Evolutionary conservation across 2,113 vertebrate genomes (phyloP).

Genomic region (Neotoma lepida): DNA sequence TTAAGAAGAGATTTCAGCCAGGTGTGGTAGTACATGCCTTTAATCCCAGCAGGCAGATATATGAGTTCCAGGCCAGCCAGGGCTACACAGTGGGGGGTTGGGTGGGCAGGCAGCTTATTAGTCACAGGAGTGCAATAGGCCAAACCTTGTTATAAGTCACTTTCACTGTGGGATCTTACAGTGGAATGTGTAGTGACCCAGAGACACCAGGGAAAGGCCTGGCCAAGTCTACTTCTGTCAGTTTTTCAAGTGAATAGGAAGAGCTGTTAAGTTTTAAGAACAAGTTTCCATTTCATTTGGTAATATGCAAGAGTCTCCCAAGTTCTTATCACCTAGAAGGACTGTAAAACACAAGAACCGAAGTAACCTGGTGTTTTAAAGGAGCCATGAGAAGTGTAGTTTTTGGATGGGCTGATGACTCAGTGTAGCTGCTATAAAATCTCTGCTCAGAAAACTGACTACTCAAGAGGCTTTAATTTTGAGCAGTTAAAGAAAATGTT

Average conservation of each 20-base stretch:
- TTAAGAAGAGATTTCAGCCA: not conserved
- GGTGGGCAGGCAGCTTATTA: not conserved
- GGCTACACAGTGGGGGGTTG: not conserved
- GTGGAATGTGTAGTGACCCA: not conserved
- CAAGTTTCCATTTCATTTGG: not conserved
- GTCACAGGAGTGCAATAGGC: not conserved
- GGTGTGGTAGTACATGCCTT: not conserved
- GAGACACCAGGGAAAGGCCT: not conserved
- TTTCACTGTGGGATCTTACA: not conserved
- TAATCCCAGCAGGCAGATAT: not conserved
- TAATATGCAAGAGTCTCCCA: too few species aligned
- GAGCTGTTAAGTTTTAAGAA: not conserved
- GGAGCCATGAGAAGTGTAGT: not conserved
- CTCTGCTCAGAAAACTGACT: not conserved
- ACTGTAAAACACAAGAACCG: not conserved
- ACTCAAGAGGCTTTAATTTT: not conserved
- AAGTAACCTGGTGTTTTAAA: not conserved
- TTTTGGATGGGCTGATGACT: not conserved
- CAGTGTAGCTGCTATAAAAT: not conserved
- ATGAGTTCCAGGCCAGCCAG: not conserved
- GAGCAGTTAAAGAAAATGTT: not conserved
- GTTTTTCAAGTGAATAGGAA: not conserved
- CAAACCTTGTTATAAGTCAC: too few species aligned
- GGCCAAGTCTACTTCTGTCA: not conserved
- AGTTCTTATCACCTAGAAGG: not conserved